Base-by-base conservation (phyloP, 2,797 vertebrate genomes). In the Synaphobranchus kaupii region DNA sequence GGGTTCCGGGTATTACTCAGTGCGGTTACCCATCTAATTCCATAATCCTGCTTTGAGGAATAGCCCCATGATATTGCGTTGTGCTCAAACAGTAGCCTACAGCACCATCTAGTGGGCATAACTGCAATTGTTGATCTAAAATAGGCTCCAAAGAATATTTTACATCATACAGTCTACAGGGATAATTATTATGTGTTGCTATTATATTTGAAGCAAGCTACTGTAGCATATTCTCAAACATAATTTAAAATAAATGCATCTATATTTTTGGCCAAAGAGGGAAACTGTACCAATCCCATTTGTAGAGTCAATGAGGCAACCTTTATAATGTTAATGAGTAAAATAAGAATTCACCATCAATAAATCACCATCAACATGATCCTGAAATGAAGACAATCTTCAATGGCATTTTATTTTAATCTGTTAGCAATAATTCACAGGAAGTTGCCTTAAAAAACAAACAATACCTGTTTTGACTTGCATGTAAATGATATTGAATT, bases 81-180 rank as follows among this genome's bases (percentile, higher is more conserved):
- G 15, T 52, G 58, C 13, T 6, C 5, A 83, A 68, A 48, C 47
- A 34, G 58, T 4, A 73, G 87, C 89, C 73, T 86, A 87, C 91
- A 91, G 48, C 68, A 86, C 92, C 92, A 90, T 89, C 94, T 94
- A 76, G 89, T 93, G 94, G 90, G 34, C 12, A 85, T 48, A 0
- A 25, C 13, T 8, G 6, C 39, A n/a, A 83, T 52, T 81, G 39
- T 7, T 28, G 58, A 6, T 83, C 3, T 58, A 31, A 39, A 39
- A 73, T 39, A 39, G n/a, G 2, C 28, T 13, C 22, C 8, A 10
- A n/a, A 68, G 8, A 22, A 28, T n/a, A 66, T 66, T n/a, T 58
- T 44, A 48, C 83, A 44, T 31, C 10, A 78, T 13, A 78, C 44
- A 25, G 66, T 17, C 28, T 68, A 22, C 66, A 68, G 52, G 52